Evolutionary conservation across 2,113 vertebrate genomes (phyloP).

Genomic region (Pyrgilauda ruficollis): DNA sequence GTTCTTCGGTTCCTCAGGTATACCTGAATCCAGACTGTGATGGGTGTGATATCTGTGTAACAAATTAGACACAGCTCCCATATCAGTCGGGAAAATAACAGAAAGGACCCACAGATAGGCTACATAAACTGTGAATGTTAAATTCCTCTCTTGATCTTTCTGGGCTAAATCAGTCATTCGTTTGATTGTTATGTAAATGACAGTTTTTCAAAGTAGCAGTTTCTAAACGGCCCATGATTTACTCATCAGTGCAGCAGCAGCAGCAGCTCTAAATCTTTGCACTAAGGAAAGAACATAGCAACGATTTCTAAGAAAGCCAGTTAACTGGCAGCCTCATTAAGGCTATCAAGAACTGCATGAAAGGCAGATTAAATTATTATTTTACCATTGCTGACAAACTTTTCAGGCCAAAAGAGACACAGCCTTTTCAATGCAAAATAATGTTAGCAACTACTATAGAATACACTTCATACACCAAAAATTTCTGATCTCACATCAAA

Average conservation of each 20-base stretch:
- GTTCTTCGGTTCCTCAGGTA: background rate
- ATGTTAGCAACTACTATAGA: background rate
- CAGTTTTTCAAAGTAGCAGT: background rate
- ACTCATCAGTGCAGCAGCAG: background rate
- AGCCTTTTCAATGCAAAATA: background rate
- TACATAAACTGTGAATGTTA: background rate
- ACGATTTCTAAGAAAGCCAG: background rate
- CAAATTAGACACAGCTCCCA: background rate
- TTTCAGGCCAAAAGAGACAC: background rate
- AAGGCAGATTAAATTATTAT: background rate
- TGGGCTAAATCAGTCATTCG: background rate
- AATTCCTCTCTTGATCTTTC: background rate
- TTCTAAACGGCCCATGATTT: background rate
- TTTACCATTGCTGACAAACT: background rate
- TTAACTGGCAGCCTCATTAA: background rate
- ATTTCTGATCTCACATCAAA: background rate
- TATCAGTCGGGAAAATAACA: background rate
- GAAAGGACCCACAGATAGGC: background rate
- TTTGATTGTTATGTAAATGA: background rate
- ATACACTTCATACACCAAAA: background rate
- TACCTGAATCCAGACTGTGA: background rate
- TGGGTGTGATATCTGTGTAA: fast-evolving
- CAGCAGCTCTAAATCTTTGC: background rate
- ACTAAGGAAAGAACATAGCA: background rate
- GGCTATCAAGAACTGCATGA: background rate